phyloP scores from a whole-genome alignment of 2,888 invertebrate species.

The Nematopogon swammerdamellus region DNA sequence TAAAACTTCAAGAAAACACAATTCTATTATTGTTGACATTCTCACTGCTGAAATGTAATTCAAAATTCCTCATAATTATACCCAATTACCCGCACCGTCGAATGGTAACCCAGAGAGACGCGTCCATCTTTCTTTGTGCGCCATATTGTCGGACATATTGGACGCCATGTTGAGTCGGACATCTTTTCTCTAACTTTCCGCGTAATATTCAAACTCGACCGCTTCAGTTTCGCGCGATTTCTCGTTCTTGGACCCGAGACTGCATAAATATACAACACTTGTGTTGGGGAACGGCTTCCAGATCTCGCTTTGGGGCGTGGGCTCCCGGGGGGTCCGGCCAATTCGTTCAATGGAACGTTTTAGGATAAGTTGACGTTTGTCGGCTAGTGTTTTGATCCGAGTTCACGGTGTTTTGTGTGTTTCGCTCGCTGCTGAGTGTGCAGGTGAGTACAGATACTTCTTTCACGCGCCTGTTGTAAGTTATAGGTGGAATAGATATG shows the following conservation, averaged over 20 bases:
- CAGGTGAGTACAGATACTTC: background rate
- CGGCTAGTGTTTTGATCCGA: background rate
- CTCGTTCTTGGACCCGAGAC: background rate
- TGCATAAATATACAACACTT: background rate
- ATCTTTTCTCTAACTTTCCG: conserved; percentile 71
- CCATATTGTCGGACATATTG: conserved; percentile 64
- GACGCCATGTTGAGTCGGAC: conserved; percentile 73
- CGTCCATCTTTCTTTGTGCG: conserved; percentile 52
- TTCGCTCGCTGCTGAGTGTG: background rate
- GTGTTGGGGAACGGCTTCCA: background rate
- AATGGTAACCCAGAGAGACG: conserved; percentile 10
- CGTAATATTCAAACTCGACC: conserved; percentile 54
- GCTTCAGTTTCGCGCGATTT: background rate
- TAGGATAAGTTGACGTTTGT: background rate
- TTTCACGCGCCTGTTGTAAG: background rate
- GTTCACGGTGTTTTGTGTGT: background rate
- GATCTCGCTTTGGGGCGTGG: conserved; percentile 7
- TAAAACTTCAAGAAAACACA: background rate
- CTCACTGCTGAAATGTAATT: no score
- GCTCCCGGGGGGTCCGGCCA: conserved; percentile 3
- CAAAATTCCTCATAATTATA: background rate
- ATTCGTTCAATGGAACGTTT: background rate
- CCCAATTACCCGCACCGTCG: background rate
- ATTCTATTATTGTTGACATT: background rate
- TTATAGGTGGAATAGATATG: background rate